Evolutionary conservation across 2,888 invertebrate genomes (phyloP).

Genomic region (Piscicola geometra): DNA sequence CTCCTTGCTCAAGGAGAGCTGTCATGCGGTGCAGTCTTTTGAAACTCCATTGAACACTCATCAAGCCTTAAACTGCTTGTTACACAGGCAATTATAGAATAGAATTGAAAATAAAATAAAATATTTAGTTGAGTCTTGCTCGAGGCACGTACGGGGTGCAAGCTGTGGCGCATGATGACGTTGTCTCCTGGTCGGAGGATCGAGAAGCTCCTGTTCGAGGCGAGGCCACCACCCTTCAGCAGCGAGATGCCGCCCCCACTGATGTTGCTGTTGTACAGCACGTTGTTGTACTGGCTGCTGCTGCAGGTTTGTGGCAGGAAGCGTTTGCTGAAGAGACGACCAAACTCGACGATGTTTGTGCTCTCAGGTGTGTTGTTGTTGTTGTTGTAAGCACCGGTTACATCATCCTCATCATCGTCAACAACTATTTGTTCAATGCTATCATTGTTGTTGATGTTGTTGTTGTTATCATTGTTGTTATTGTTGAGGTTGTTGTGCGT

Average conservation of each 20-base stretch:
- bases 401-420: background rate
- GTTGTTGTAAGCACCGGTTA: background rate
- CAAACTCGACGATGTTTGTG: background rate
- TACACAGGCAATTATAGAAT: background rate
- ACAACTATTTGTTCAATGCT: background rate
- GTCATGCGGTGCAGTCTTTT: too few species aligned
- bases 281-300: background rate
- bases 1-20: background rate
- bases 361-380: background rate
- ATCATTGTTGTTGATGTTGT: background rate
- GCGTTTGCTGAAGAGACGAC: constrained; percentile 1
- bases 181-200: background rate
- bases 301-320: background rate
- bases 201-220: background rate
- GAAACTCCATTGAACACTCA: too few species aligned
- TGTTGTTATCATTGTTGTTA: too few species aligned
- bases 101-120: constrained; percentile 1
- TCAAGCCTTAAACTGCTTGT: background rate
- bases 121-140: background rate
- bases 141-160: background rate
- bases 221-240: background rate
- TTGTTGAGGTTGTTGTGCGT: background rate
- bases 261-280: background rate
- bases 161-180: background rate
- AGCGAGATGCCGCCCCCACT: background rate